Conservation (phyloP, 2,797 vertebrate species). For the Masticophis lateralis region DNA sequence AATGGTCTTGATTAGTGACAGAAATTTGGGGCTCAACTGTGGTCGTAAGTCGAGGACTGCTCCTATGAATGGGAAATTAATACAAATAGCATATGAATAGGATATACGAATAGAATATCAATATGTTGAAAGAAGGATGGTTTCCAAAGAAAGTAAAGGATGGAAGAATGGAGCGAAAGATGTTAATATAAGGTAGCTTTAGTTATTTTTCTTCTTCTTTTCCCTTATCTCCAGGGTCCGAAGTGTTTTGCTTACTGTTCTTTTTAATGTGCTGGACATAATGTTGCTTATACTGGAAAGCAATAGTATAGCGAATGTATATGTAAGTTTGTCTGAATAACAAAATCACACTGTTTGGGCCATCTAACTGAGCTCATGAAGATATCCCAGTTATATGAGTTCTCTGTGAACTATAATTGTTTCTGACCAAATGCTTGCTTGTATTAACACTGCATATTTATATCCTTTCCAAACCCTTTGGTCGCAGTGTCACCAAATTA, state of each 20-base stretch:
- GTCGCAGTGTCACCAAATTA: neutral
- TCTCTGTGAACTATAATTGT: neutral
- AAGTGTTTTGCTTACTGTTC: neutral
- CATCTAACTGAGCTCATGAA: neutral
- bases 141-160: neutral
- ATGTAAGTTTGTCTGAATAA: neutral
- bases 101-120: neutral
- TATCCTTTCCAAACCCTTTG: conserved; percentile 8
- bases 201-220: neutral
- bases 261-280: neutral
- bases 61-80: neutral
- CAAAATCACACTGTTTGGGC: neutral
- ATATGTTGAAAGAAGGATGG: neutral
- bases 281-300: neutral
- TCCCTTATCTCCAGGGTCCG: neutral
- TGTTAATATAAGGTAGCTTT: neutral
- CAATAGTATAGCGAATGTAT: neutral
- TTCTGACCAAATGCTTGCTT: neutral
- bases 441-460: neutral
- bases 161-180: neutral
- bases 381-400: neutral
- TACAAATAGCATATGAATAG: neutral
- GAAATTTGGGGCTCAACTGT: neutral
- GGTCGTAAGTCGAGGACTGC: neutral
- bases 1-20: neutral